Base-by-base conservation (phyloP, 2,888 invertebrate species). In the Diadegma fenestrale region DNA sequence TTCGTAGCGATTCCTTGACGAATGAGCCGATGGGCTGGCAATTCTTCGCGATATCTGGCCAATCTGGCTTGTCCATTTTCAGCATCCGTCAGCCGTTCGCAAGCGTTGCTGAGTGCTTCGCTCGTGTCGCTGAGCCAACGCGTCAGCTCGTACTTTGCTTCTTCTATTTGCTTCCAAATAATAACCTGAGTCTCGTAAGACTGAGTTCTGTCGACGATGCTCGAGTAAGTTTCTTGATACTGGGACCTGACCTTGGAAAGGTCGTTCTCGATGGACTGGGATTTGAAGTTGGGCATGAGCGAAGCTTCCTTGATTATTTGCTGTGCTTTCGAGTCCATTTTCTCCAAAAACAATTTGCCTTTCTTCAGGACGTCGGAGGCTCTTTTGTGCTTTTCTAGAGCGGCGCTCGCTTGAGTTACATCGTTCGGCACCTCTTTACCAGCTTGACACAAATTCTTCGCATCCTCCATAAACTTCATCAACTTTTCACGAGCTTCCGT, bases 111-210 rank as follows among this genome's bases (percentile, higher is more conserved):
- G 5, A 99, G 94, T 48, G 96, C 96, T 88, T 97, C 96, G 81
- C 97, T 97, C 30, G 97, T 98, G 91, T 97, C 97, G 83, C 96
- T 96, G 7, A 98, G 92, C 99, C 99, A 99, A 30, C 96, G 95
- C 0, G 97, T 94, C 3, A 99, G 95, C 92, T 98, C 98, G 87
- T 97, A 97, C 92, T 97, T 98, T 0, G 97, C 96, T 83, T 97
- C 97, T 89, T 98, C 97, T 48, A 99, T 97, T 93, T 98, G 98
- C 90, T 98, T 97, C 98, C 98, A 99, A 76, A 98, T 97, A n/a
- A 97, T 96, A 0, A 97, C 95, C 94, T 99, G 98, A 0, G 98
- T 97, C 94, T 99, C 99, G 72, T 97, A 95, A 77, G 96, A 96
- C 93, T 98, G 97, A 30, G 96, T 96, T 88, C 96, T 95, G 88